Base-by-base conservation (phyloP, 1,140 invertebrate genomes). In the Coelopa frigida region DNA sequence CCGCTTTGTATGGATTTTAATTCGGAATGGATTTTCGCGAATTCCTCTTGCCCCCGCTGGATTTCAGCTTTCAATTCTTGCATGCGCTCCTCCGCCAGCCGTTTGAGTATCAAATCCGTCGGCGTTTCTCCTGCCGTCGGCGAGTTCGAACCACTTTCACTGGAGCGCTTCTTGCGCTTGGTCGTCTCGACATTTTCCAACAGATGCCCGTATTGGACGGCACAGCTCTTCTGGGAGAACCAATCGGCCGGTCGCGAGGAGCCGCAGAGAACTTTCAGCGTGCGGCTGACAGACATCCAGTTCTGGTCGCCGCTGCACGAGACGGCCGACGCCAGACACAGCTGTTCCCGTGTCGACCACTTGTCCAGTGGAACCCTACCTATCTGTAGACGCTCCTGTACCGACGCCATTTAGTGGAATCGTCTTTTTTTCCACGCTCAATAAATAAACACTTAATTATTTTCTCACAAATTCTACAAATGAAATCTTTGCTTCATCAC, bases 141-240 rank as follows among this genome's bases (percentile, higher is more conserved):
- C 2, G 58, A 58, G 47, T 58, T 57, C 3, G 51, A 52, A 7
- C 73, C 75, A 17, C 71, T 73, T 41, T 82, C 81, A 4, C 77
- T 76, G 43, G 77, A 79, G 4, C 85, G 75, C 53, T 91, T 87
- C 59, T 93, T 94, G 3, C 89, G 79, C 68, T 92, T 92, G 4
- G 89, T 87, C 15, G 84, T 85, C 58, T 92, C 89, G 12, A 87
- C 80, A 67, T 85, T 83, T 59, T 90, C 88, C 11, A 94, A 68
- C 3, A 96, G 61, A 24, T 81, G 77, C 17, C 84, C 80, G 72
- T 94, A 96, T 59, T 95, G 92, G 0, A 85, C 77, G 2, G 89
- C 89, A 77, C 92, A 95, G 54, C 89, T 83, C 70, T 91, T 94
- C 59, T 89, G 87, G 0, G 88, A 90, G 67, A 91, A 94, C 63